Conservation (phyloP, 23 tunicate genomes). For the Halocynthia aurantium region DNA sequence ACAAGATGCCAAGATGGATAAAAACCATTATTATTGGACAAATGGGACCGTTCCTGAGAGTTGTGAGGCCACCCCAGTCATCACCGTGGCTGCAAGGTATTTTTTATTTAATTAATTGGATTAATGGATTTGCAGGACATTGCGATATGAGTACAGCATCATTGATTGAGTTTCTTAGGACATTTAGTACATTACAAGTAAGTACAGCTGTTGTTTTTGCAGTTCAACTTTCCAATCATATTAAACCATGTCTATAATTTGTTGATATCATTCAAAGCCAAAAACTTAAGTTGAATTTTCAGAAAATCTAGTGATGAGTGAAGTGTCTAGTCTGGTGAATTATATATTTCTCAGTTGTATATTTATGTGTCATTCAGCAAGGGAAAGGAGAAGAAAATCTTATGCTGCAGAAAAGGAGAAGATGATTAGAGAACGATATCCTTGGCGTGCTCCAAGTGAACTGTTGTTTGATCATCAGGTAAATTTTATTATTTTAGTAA, state of each 20-base stretch:
- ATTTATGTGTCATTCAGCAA: not conserved
- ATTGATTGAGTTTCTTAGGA: too few relatives aligned
- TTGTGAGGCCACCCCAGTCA: conserved; percentile 33
- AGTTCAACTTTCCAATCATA: too few relatives aligned
- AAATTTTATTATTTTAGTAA: not conserved
- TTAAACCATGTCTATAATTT: too few relatives aligned
- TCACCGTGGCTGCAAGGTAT: conserved; percentile 14
- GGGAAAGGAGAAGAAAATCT: conserved; percentile 7
- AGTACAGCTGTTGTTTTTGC: too few relatives aligned
- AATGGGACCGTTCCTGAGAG: conserved; percentile 24
- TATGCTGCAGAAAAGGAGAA: not conserved
- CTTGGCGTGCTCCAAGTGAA: conserved; percentile 24
- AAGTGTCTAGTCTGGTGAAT: too few relatives aligned
- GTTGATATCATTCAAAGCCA: too few relatives aligned
- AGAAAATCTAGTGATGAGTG: too few relatives aligned
- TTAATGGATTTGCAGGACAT: not conserved
- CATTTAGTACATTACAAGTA: too few relatives aligned
- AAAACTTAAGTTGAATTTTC: too few relatives aligned
- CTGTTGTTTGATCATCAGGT: conserved; percentile 18
- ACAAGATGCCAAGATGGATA: conserved; percentile 34
- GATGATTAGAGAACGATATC: too few relatives aligned
- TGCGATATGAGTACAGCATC: too few relatives aligned
- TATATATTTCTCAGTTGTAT: too few relatives aligned
- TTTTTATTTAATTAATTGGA: not conserved
- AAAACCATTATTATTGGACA: conserved; percentile 13